These are phyloP conservation scores for Epirrhoe alternata DNA, from an alignment of 2,888 invertebrate genomes.

Conservation along the genomic window DNA sequence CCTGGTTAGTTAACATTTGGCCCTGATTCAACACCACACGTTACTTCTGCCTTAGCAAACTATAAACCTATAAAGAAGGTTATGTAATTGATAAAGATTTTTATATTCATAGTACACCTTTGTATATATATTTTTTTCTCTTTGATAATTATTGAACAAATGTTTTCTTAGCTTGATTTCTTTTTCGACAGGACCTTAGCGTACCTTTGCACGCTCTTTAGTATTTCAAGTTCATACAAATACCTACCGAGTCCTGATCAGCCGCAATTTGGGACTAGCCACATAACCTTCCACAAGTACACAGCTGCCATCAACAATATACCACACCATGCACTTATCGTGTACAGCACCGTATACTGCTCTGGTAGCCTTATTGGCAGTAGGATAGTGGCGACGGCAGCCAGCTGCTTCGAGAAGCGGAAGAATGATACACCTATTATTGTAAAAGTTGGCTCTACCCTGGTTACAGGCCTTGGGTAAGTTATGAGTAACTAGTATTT, in stretches of 20 bases:
- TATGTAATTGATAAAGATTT: no score
- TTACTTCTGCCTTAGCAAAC: not conserved
- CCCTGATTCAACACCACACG: not conserved
- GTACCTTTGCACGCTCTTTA: not conserved
- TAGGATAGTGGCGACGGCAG: conserved; percentile 63
- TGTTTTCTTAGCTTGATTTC: not conserved
- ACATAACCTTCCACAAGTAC: conserved; percentile 36
- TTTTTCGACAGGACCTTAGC: conserved; percentile 18
- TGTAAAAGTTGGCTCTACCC: conserved; percentile 64
- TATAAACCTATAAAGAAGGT: not conserved
- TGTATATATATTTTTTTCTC: no score
- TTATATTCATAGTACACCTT: no score
- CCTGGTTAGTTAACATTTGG: not conserved
- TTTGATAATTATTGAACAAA: not conserved
- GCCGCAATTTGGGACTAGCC: conserved; percentile 3
- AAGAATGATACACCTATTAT: conserved; percentile 41
- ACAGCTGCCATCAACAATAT: conserved; percentile 42
- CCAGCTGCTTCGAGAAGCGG: conserved; percentile 61
- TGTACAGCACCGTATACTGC: conserved; percentile 63
- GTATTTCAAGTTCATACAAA: conserved; percentile 19
- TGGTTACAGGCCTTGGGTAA: conserved; percentile 59
- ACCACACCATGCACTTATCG: conserved; percentile 67
- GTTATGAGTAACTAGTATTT: conserved; percentile 18
- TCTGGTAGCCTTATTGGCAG: conserved; percentile 69
- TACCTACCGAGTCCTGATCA: conserved; percentile 15